Conservation (phyloP, 2,888 invertebrate species). For the Drosophila suboccidentalis region DNA sequence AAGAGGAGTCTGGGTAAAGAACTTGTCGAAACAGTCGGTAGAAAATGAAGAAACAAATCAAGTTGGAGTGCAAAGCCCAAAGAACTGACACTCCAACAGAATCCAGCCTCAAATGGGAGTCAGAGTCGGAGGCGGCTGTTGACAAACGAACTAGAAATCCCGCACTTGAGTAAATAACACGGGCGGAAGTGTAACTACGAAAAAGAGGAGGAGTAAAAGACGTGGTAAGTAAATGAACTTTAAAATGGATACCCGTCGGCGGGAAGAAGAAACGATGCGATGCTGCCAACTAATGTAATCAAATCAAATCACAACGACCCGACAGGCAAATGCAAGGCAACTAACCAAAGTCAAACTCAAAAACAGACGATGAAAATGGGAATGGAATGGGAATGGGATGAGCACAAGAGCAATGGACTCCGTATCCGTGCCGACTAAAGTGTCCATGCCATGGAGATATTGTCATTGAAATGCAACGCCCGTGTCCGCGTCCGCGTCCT, state of each 20-base stretch:
- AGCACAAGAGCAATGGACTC: conserved; percentile 55
- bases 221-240: conserved; percentile 73
- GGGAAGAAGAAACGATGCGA: conserved; percentile 4
- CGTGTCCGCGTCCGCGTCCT: conserved; percentile 51
- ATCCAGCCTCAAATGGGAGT: not conserved
- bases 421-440: not conserved
- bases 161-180: conserved; percentile 76
- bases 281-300: conserved; percentile 75
- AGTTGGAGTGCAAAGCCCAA: conserved; percentile 29
- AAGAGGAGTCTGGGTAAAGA: conserved; percentile 20
- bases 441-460: conserved; percentile 49
- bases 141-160: conserved; percentile 78
- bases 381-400: not conserved
- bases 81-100: not conserved
- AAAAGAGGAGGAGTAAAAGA: not conserved
- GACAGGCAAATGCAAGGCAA: conserved; percentile 51
- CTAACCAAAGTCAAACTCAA: conserved; percentile 59
- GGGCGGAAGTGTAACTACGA: conserved; percentile 67
- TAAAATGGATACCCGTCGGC: conserved; percentile 64
- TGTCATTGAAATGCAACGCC: conserved; percentile 77
- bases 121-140: conserved; percentile 27
- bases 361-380: not conserved
- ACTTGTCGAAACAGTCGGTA: conserved; percentile 58
- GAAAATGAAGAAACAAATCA: conserved; percentile 60
- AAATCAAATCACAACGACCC: conserved; percentile 75